phyloP scores from a whole-genome alignment of 2,888 invertebrate genomes.

The Acleris sparsana region DNA sequence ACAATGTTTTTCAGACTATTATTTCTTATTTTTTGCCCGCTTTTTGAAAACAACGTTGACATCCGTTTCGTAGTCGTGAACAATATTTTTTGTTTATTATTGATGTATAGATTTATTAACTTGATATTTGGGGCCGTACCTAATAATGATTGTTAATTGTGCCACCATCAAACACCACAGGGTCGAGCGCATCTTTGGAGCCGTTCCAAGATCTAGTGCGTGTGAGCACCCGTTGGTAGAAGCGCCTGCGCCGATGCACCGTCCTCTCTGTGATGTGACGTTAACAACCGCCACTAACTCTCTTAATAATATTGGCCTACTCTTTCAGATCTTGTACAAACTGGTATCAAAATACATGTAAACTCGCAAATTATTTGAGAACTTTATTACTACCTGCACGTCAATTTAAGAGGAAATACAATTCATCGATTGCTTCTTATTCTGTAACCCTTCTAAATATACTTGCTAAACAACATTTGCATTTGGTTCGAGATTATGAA shows the following conservation, averaged over 20 bases:
- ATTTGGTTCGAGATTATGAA: conserved; percentile 36
- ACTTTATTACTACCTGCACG: conserved; percentile 7
- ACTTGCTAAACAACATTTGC: conserved; percentile 36
- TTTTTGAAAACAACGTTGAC: too few relatives aligned
- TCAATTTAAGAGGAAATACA: conserved; percentile 24
- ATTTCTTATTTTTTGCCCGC: too few relatives aligned
- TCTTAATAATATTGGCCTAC: conserved; percentile 3
- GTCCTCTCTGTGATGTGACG: conserved; percentile 29
- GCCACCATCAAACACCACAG: conserved; percentile 25
- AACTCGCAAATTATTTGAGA: conserved; percentile 7
- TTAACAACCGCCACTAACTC: conserved; percentile 16
- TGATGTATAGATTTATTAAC: too few relatives aligned
- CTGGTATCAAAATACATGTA: conserved; percentile 3
- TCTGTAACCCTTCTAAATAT: conserved; percentile 33
- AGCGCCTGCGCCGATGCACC: conserved; percentile 20
- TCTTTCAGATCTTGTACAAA: conserved; percentile 14
- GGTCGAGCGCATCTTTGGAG: conserved; percentile 34
- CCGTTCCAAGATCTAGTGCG: conserved; percentile 26
- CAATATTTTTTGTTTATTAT: too few relatives aligned
- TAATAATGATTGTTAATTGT: conserved; percentile 10
- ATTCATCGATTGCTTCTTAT: conserved; percentile 23
- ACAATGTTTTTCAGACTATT: too few relatives aligned
- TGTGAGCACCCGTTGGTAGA: conserved; percentile 17
- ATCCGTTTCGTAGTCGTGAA: too few relatives aligned
- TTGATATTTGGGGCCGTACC: background rate